Percentiles rank a stretch among this genome's conserved stretches.
Evolutionary conservation across 2,888 invertebrate species (phyloP).

Genomic region (Itoplectis maculator): DNA sequence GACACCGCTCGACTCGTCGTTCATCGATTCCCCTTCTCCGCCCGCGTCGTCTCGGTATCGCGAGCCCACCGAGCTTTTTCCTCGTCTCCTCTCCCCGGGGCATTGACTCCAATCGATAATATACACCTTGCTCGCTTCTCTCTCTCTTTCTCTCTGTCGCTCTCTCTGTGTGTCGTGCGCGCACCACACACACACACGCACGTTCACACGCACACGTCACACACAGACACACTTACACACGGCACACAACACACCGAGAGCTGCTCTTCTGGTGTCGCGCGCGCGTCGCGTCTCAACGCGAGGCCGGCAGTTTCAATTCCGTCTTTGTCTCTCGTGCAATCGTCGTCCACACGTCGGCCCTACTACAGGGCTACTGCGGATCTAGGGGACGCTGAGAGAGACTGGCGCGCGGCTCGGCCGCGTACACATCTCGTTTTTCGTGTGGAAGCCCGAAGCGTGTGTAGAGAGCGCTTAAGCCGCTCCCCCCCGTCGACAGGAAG

Average conservation of each 20-base stretch:
- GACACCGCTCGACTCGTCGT: constrained; percentile 58
- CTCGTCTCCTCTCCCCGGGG: constrained; percentile 65
- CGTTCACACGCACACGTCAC: too few relatives aligned
- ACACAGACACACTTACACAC: too few relatives aligned
- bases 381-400: not conserved
- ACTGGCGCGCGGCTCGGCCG: constrained; percentile 7
- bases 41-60: constrained; percentile 51
- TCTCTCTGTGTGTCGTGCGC: too few relatives aligned
- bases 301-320: constrained; percentile 58
- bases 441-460: not conserved
- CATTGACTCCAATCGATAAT: constrained; percentile 68
- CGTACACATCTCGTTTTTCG: not conserved
- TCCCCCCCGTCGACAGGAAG: not conserved
- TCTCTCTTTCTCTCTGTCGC: not conserved
- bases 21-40: constrained; percentile 61
- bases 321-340: not conserved
- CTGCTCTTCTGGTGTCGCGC: too few relatives aligned
- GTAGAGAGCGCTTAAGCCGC: not conserved
- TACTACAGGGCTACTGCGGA: constrained; percentile 13
- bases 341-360: constrained; percentile 14
- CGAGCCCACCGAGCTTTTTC: constrained; percentile 50
- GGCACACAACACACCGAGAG: too few relatives aligned
- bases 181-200: too few relatives aligned
- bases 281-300: constrained; percentile 32
- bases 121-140: constrained; percentile 45